Base-by-base conservation (phyloP, 2,113 vertebrate species). In the Dipodomys spectabilis region DNA sequence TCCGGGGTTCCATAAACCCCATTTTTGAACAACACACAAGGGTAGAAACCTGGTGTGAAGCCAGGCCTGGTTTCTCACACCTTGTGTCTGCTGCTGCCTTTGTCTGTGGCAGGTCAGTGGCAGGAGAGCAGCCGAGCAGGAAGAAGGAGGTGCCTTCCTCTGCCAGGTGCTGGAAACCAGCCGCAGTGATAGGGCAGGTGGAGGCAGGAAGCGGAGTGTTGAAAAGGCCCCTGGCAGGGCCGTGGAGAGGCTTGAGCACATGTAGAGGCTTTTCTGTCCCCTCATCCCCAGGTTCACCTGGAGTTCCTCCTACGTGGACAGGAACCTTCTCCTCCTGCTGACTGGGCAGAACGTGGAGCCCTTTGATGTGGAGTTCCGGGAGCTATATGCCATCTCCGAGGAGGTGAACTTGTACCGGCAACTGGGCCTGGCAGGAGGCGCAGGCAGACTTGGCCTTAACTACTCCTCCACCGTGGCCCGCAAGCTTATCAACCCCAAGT, bases 401-500 rank as follows among this genome's bases (percentile, higher is more conserved):
- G 98, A 99, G 82, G 96, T 99, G 84, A 97, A 99, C 97, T 98
- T 99, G 39, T 98, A 98, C 96, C 98, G 98, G 93, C 98, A 99
- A 93, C 98, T 99, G 84, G 97, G 97, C 75, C 95, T 98, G 96
- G 94, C 97, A 1, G 96, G 96, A 15, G 97, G 67, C 60, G 69
- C 94, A 6, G 93, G 97, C 96, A 90, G 97, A 87, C 60, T 90
- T 18, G 32, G 97, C 94, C 45, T 86, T 96, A 44, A 97, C 96
- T 27, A 97, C 98, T 75, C 97, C 77, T 72, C 97, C 95, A 99
- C 99, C 0, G 99, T 99, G 27, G 99, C 99, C 1, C 99, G 99
- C 92, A 99, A 99, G 94, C 98, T 98, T 81, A 98, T 99, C 98
- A 99, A 99, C 90, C 99, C 99, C 77, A 99, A 99, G 95, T 99